Evolutionary conservation across 2,888 invertebrate genomes (phyloP).

Genomic region (Xestia rhomboidea): DNA sequence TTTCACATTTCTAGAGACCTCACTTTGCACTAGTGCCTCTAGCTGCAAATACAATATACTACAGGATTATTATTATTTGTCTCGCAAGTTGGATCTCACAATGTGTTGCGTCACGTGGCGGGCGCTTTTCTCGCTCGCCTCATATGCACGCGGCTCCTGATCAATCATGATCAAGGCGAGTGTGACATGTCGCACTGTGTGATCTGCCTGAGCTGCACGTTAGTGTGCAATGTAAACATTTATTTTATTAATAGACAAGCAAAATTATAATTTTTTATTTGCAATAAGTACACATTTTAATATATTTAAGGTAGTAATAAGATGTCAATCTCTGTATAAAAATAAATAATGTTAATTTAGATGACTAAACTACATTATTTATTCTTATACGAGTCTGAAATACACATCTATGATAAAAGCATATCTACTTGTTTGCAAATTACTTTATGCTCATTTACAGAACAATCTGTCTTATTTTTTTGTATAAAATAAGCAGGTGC

Average conservation of each 20-base stretch:
- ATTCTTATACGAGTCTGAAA: constrained; percentile 33
- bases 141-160: background rate
- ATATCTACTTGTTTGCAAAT: background rate
- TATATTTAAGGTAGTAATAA: constrained; percentile 24
- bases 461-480: background rate
- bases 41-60: background rate
- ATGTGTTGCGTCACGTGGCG: background rate
- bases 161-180: background rate
- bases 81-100: constrained; percentile 16
- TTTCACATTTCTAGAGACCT: constrained; percentile 4
- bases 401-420: constrained; percentile 19
- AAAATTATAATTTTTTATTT: constrained; percentile 25
- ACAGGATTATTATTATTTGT: no score
- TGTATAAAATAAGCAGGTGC: constrained; percentile 6
- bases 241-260: constrained; percentile 32
- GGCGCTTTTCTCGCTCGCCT: background rate
- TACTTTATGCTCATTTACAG: constrained; percentile 1
- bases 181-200: background rate
- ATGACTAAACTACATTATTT: constrained; percentile 39
- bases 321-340: constrained; percentile 29
- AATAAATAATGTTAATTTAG: constrained; percentile 43
- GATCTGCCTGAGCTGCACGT: constrained; percentile 4
- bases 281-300: constrained; percentile 37
- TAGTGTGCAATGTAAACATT: constrained; percentile 27
- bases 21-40: background rate